phyloP scores from a whole-genome alignment of 2,888 invertebrate species.

The Sarcophaga carnaria region DNA sequence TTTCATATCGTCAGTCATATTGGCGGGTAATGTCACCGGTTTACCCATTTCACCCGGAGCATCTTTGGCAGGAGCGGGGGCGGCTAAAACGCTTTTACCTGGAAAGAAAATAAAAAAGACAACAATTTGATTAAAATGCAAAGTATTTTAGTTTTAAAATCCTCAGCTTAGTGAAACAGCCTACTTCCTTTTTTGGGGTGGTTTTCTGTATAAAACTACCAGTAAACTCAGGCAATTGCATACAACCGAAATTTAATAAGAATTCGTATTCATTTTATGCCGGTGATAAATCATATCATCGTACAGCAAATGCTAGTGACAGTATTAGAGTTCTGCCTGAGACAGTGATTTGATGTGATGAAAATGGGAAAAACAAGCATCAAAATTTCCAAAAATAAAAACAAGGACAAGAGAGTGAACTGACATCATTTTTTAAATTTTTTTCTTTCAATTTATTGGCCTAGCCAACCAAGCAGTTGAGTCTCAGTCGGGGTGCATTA shows the following conservation, averaged over 20 bases:
- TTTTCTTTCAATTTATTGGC: background rate
- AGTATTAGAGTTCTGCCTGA: background rate
- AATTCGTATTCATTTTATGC: background rate
- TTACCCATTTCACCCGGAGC: conserved; percentile 93
- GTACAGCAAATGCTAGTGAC: conserved; percentile 27
- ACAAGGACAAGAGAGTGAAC: background rate
- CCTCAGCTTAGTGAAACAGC: too few relatives aligned
- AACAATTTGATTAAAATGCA: conserved; percentile 17
- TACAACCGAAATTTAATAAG: background rate
- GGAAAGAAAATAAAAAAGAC: conserved; percentile 62
- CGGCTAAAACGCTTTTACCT: conserved; percentile 86
- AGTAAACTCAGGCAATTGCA: conserved; percentile 9
- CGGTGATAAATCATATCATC: conserved; percentile 33
- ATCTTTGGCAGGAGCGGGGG: conserved; percentile 85
- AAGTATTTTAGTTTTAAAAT: background rate
- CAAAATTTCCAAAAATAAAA: background rate
- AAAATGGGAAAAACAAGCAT: background rate
- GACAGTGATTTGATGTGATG: conserved; percentile 9
- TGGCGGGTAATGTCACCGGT: conserved; percentile 92
- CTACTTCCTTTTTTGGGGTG: too few relatives aligned
- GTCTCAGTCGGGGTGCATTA: background rate
- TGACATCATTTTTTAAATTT: background rate
- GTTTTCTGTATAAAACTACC: background rate
- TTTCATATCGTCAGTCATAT: conserved; percentile 92
- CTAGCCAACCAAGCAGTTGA: background rate